Evolutionary conservation across 2,113 vertebrate genomes (phyloP).

Genomic region (Cyanoramphus novaezelandiae): DNA sequence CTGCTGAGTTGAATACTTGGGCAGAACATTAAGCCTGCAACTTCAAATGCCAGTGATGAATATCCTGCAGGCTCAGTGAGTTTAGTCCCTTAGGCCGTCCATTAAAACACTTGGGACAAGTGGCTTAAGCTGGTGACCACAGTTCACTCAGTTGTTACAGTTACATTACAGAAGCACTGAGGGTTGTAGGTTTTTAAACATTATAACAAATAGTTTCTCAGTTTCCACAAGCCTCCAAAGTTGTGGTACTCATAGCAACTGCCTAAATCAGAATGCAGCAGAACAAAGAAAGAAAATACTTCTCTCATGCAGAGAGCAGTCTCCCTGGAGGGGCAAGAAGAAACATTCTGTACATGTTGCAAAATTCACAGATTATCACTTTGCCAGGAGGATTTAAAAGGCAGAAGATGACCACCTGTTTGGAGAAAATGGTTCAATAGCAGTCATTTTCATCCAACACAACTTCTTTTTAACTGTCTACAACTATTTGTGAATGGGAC

Average conservation of each 20-base stretch:
- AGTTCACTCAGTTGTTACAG: background rate
- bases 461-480: background rate
- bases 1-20: background rate
- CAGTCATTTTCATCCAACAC: background rate
- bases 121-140: background rate
- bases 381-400: background rate
- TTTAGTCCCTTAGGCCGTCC: background rate
- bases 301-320: background rate
- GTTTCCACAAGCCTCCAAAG: background rate
- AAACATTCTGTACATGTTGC: background rate
- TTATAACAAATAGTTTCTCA: background rate
- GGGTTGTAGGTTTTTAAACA: background rate
- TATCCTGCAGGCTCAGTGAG: background rate
- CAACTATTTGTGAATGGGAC: background rate
- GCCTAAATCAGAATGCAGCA: background rate
- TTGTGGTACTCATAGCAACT: background rate
- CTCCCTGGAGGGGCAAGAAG: background rate
- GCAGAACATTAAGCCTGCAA: background rate
- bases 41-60: background rate
- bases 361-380: background rate
- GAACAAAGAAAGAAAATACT: background rate
- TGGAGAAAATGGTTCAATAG: background rate
- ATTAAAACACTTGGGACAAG: background rate
- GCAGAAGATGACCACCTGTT: background rate
- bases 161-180: fast-evolving